Conservation (phyloP, 1,140 invertebrate species). For the Eueides isabella region DNA sequence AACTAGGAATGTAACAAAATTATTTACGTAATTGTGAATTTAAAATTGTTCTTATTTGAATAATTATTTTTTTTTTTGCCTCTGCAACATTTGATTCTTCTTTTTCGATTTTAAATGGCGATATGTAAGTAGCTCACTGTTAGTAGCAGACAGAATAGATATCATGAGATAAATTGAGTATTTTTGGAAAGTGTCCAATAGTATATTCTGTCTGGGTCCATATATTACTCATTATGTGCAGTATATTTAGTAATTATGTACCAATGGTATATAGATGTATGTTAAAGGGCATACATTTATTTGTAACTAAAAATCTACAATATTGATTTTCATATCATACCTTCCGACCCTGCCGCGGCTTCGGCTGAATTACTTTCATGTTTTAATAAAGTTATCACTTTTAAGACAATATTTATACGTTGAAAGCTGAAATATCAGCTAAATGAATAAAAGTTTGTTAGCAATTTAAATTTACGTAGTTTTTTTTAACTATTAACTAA, state of each 20-base stretch:
- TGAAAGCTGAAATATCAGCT: too few species aligned
- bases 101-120: not conserved
- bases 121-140: constrained; percentile 24
- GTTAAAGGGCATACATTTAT: too few species aligned
- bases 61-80: not conserved
- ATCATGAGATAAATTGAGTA: constrained; percentile 30
- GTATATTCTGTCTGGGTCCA: constrained; percentile 23
- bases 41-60: not conserved
- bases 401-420: too few species aligned
- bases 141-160: constrained; percentile 21
- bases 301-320: not conserved
- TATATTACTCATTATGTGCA: constrained; percentile 1
- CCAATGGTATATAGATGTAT: not conserved
- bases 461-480: too few species aligned
- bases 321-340: not conserved
- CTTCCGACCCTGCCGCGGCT: too few species aligned
- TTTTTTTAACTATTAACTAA: too few species aligned
- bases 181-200: constrained; percentile 33
- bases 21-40: not conserved
- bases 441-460: too few species aligned
- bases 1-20: too few species aligned
- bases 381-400: too few species aligned
- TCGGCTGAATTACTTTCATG: too few species aligned
- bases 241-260: not conserved
- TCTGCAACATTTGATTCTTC: not conserved